Base-by-base conservation (phyloP, 2,888 invertebrate species). In the Coleophora deauratella region DNA sequence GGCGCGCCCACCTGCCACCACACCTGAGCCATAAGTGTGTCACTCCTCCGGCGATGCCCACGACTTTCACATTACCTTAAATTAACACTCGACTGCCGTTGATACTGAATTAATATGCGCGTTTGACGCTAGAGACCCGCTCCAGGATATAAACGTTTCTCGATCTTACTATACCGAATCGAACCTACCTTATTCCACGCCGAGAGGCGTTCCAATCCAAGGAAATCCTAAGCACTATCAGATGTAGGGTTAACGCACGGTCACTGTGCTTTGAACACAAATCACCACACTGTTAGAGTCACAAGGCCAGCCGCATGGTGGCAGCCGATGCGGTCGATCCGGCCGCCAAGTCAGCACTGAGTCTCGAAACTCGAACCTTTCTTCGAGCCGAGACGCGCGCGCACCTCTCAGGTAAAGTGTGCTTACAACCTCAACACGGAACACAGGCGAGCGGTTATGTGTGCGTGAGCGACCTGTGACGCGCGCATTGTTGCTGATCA, bases 41-140 rank as follows among this genome's bases (percentile, higher is more conserved):
- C 84, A 84, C 66, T 74, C 59, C 68, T 70, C 70, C 79, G 79
- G 71, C 72, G 67, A 75, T 76, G 72, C 77, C 70, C 72, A 68
- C 66, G 75, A 84, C 84, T 85, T 85, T 85, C 85, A 85, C 85
- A 81, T 84, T 71, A 79, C 75, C 78, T 80, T 79, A 77, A 77
- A 77, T 75, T 74, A 78, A 70, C 76, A 73, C 70, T 68, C 61
- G 62, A 59, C 62, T 58, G 56, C 55, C 55, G 47, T 12, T 14
- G 40, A 40, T 35, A 40, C 40, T 35, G 48, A 51, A 59, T 54
- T 59, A 59, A 61, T 60, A 65, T 55, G 48, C 51, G 52, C 60
- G 66, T 65, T 61, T 61, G 61, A 61, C 55, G 54, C 45, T 49
- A 35, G 40, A 43, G 21, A 37, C 38, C 15, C 38, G 40, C 39